Evolutionary conservation across 1,140 invertebrate genomes (phyloP).

Genomic region (Choristoneura fumiferana): DNA sequence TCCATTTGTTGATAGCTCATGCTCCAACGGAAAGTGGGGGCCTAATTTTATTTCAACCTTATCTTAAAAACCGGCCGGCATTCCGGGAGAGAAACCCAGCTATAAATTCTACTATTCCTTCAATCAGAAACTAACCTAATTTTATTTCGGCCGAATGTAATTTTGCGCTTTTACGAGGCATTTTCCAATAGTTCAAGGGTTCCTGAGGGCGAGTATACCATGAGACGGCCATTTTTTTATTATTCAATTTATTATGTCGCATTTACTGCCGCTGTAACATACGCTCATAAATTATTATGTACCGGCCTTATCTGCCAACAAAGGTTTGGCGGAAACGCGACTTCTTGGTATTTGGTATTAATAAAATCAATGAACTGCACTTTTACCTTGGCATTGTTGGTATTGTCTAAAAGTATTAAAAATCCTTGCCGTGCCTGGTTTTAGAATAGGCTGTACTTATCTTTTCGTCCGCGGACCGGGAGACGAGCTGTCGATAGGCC

Average conservation of each 20-base stretch:
- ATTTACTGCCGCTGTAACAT: constrained; percentile 1
- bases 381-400: no score
- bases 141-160: constrained; percentile 5
- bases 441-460: no score
- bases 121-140: constrained; percentile 16
- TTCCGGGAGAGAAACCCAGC: not conserved
- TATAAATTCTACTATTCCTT: constrained; percentile 9
- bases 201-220: no score
- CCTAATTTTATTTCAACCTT: no score
- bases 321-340: not conserved
- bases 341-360: no score
- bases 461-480: no score
- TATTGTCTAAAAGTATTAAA: no score
- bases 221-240: constrained; percentile 6
- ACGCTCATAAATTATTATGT: constrained; percentile 12
- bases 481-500: no score
- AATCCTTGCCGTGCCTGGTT: no score
- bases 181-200: not conserved
- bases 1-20: no score
- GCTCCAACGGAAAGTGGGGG: no score
- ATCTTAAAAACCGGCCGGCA: not conserved
- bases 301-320: constrained; percentile 11
- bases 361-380: no score
- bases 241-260: constrained; percentile 16
- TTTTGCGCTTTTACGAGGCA: not conserved